A percentile compares a stretch with the other conserved stretches of the same genome.
These are phyloP conservation scores for Morone saxatilis DNA, from an alignment of 2,113 vertebrate species.

Conservation along the genomic window DNA sequence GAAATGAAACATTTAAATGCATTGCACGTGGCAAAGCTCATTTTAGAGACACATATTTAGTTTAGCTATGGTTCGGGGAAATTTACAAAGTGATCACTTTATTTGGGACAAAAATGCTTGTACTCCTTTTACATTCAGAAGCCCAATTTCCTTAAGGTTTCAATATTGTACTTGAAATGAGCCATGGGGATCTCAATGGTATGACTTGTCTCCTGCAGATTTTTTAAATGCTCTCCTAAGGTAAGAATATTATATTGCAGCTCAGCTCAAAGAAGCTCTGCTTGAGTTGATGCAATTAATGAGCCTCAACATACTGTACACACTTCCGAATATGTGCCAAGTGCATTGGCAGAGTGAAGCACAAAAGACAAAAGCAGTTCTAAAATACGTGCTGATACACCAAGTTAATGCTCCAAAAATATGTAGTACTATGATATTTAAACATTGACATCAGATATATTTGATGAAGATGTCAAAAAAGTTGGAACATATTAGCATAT, in stretches of 20 bases:
- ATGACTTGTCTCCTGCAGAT: constrained; percentile 4
- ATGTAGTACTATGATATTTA: constrained; percentile 5
- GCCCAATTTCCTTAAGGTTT: constrained; percentile 4
- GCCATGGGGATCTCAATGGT: not conserved
- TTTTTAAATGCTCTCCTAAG: constrained; percentile 21
- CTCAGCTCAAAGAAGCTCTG: constrained; percentile 20
- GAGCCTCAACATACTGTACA: not conserved
- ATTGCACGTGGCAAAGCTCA: not conserved
- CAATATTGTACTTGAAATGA: constrained; percentile 19
- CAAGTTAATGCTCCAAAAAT: constrained; percentile 16
- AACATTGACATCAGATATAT: not conserved
- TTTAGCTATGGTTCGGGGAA: constrained; percentile 25
- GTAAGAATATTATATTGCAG: constrained; percentile 13
- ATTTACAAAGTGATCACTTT: constrained; percentile 18
- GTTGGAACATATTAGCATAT: not conserved
- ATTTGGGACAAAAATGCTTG: constrained; percentile 1
- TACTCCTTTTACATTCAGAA: constrained; percentile 8
- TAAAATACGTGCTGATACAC: constrained; percentile 2
- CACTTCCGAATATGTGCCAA: constrained; percentile 6
- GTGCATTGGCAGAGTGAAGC: constrained; percentile 18
- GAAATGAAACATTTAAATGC: constrained; percentile 50
- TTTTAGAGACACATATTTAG: constrained; percentile 19
- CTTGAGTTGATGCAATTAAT: constrained; percentile 24
- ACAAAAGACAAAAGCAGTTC: constrained; percentile 14
- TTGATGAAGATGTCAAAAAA: not conserved